Evolutionary conservation across 2,888 invertebrate genomes (phyloP).

Genomic region (Loripinus fragilis): DNA sequence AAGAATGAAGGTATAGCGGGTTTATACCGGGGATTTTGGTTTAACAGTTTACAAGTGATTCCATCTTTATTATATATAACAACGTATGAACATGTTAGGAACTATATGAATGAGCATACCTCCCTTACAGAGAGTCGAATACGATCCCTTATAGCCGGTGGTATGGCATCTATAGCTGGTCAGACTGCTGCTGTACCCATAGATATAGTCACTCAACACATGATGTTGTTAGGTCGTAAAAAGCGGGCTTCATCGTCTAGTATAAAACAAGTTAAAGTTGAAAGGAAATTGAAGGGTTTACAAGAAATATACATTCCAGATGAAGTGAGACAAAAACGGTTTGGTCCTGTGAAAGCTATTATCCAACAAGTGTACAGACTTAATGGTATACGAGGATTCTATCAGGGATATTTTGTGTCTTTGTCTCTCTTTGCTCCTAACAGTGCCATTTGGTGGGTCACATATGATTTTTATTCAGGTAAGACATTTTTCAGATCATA

Average conservation of each 20-base stretch:
- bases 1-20: slow-evolving; percentile 90
- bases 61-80: slow-evolving; percentile 89
- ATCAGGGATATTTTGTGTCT: slow-evolving; percentile 96
- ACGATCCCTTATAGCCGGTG: slow-evolving; percentile 90
- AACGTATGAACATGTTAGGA: slow-evolving; percentile 95
- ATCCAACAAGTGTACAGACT: slow-evolving; percentile 90
- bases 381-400: slow-evolving; percentile 95
- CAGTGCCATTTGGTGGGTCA: slow-evolving; percentile 99
- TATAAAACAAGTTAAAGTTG: slow-evolving; percentile 23
- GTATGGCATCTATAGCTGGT: slow-evolving; percentile 94
- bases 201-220: slow-evolving; percentile 97
- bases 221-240: slow-evolving; percentile 93
- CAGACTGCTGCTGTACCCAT: slow-evolving; percentile 98
- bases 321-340: slow-evolving; percentile 50
- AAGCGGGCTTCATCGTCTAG: slow-evolving; percentile 14
- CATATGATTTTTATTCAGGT: slow-evolving; percentile 98
- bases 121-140: slow-evolving; percentile 83
- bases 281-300: slow-evolving; percentile 41
- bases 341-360: slow-evolving; percentile 84
- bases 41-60: slow-evolving; percentile 91
- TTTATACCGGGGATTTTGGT: slow-evolving; percentile 97
- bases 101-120: slow-evolving; percentile 89
- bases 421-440: slow-evolving; percentile 97
- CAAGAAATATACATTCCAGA: slow-evolving; percentile 61
- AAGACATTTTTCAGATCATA: too few species aligned